phyloP scores from a whole-genome alignment of 2,797 vertebrate species.

The Lagodon rhomboides region DNA sequence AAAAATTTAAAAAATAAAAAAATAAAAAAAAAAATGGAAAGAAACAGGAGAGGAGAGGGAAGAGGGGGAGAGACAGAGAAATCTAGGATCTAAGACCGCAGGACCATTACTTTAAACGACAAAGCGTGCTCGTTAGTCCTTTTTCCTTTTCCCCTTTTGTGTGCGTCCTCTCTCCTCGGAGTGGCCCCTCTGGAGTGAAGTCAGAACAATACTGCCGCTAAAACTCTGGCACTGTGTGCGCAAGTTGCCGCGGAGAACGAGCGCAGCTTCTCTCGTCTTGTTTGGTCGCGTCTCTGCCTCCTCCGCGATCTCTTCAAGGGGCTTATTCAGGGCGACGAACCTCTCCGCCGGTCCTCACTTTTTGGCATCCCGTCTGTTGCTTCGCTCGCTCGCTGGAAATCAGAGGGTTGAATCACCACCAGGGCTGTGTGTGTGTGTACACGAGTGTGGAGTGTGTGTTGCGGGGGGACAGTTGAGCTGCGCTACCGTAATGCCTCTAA shows the following conservation, averaged over 20 bases:
- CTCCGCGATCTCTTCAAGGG: constrained; percentile 56
- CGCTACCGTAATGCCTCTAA: constrained; percentile 89
- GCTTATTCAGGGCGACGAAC: constrained; percentile 72
- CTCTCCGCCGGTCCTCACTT: constrained; percentile 82
- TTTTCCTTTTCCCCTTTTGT: constrained; percentile 77
- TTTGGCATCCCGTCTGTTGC: constrained; percentile 87
- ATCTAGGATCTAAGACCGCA: constrained; percentile 79
- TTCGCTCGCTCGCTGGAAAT: constrained; percentile 83
- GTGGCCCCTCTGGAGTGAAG: constrained; percentile 86
- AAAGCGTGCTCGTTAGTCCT: constrained; percentile 85
- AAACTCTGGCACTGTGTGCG: constrained; percentile 85
- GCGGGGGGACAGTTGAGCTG: constrained; percentile 82
- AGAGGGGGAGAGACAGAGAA: constrained; percentile 71
- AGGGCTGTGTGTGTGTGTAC: constrained; percentile 76
- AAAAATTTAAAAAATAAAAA: constrained; percentile 51
- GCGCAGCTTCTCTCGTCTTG: constrained; percentile 77
- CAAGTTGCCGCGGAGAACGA: constrained; percentile 84
- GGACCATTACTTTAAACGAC: constrained; percentile 83
- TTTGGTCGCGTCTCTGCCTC: constrained; percentile 61
- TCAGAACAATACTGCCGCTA: constrained; percentile 87
- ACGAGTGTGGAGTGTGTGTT: constrained; percentile 50
- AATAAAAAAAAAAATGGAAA: constrained; percentile 48
- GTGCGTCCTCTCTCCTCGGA: constrained; percentile 82
- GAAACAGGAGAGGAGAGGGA: constrained; percentile 56
- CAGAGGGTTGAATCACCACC: constrained; percentile 84